phyloP scores from a whole-genome alignment of 2,888 invertebrate genomes.

The Synanthedon myopaeformis region DNA sequence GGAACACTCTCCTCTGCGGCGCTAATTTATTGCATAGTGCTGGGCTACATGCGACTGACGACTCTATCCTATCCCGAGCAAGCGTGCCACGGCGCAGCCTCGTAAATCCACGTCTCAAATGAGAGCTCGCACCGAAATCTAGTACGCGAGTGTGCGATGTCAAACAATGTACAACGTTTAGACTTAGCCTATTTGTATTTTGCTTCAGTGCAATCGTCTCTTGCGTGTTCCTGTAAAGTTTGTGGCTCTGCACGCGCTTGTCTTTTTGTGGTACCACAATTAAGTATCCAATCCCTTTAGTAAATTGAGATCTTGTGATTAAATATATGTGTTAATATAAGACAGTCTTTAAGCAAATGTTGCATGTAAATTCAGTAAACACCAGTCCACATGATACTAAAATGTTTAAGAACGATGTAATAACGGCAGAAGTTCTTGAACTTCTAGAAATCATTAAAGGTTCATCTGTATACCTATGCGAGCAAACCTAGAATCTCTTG shows the following conservation, averaged over 20 bases:
- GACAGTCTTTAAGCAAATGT: too few relatives aligned
- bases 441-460: too few relatives aligned
- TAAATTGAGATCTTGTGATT: too few relatives aligned
- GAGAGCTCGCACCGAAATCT: slow-evolving; percentile 17
- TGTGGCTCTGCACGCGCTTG: not conserved
- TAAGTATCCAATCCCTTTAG: too few relatives aligned
- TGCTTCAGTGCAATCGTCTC: not conserved
- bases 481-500: too few relatives aligned
- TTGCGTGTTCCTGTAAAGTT: not conserved
- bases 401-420: too few relatives aligned
- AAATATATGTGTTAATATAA: too few relatives aligned
- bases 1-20: slow-evolving; percentile 43
- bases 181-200: not conserved
- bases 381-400: too few relatives aligned
- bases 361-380: too few relatives aligned
- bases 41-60: slow-evolving; percentile 62
- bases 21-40: slow-evolving; percentile 61
- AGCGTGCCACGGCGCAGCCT: slow-evolving; percentile 24
- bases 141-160: slow-evolving; percentile 17
- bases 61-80: slow-evolving; percentile 55
- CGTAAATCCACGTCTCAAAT: slow-evolving; percentile 25
- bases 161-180: slow-evolving; percentile 14
- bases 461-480: too few relatives aligned
- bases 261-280: not conserved
- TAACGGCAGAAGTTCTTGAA: too few relatives aligned